Evolutionary conservation across 2,797 vertebrate species (phyloP).

Genomic region (Notolepis coatsorum): DNA sequence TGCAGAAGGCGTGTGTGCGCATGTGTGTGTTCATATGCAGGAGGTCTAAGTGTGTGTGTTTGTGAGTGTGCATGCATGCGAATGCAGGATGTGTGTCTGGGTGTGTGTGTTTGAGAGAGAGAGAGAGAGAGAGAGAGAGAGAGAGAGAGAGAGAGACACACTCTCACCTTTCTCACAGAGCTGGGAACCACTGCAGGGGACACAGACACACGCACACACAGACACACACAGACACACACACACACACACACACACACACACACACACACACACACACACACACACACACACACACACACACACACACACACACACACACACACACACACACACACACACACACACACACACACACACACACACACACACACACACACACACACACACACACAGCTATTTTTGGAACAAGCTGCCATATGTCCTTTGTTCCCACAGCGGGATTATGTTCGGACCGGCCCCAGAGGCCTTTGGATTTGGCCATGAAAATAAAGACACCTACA

Average conservation of each 20-base stretch:
- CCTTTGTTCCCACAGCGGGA: slow-evolving; percentile 24
- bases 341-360: neutral
- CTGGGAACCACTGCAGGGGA: slow-evolving; percentile 42
- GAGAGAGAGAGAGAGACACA: slow-evolving; percentile 9
- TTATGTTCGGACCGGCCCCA: neutral
- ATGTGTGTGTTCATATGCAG: neutral
- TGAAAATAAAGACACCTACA: neutral
- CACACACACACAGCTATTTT: slow-evolving; percentile 38
- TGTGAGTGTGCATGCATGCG: slow-evolving; percentile 24
- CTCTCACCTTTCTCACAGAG: slow-evolving; percentile 39
- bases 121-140: neutral
- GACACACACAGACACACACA: neutral
- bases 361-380: neutral
- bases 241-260: neutral
- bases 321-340: neutral
- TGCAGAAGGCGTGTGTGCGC: neutral
- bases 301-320: neutral
- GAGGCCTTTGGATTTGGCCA: neutral
- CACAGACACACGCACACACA: neutral
- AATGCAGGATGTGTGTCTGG: slow-evolving; percentile 13
- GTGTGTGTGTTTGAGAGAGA: too few relatives aligned
- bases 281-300: neutral
- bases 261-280: neutral
- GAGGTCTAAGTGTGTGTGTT: neutral
- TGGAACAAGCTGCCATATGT: slow-evolving; percentile 23